A percentile compares a stretch with the other conserved stretches of the same genome.
Conservation (phyloP, 2,888 invertebrate species). For the Meandrusa payeni region DNA sequence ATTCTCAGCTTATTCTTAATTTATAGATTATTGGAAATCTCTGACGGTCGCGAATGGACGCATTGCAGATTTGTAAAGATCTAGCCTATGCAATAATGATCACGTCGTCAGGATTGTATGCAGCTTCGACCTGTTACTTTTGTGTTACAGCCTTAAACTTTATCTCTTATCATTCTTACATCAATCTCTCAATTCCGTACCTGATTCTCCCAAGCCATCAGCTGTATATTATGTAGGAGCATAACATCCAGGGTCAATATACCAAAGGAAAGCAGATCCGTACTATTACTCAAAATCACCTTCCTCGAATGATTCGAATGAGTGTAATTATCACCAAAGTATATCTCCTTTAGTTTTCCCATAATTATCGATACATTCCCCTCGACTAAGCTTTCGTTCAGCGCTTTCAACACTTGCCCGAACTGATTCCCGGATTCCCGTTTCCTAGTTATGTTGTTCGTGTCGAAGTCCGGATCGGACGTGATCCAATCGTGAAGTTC, state of each 20-base stretch:
- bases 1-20: too few relatives aligned
- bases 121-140: too few relatives aligned
- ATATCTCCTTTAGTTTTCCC: constrained; percentile 73
- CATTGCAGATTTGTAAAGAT: too few relatives aligned
- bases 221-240: constrained; percentile 78
- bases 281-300: constrained; percentile 62
- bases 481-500: constrained; percentile 77
- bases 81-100: too few relatives aligned
- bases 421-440: constrained; percentile 47
- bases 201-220: constrained; percentile 80
- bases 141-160: too few relatives aligned
- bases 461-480: constrained; percentile 57
- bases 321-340: constrained; percentile 65
- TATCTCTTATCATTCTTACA: too few relatives aligned
- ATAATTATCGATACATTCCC: constrained; percentile 74
- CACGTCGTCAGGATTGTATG: too few relatives aligned
- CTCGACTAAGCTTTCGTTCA: constrained; percentile 75
- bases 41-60: too few relatives aligned
- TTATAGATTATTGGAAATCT: too few relatives aligned
- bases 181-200: too few relatives aligned
- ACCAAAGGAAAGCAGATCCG: constrained; percentile 77
- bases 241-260: constrained; percentile 80
- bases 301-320: constrained; percentile 46
- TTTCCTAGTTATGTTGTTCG: constrained; percentile 35
- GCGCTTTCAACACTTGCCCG: constrained; percentile 60